Evolutionary conservation across 53 echinoderm and acorn worm genomes (phyloP), one percentile per base, ranked within the genome.

Genomic region (Arbacia lixula): DNA sequence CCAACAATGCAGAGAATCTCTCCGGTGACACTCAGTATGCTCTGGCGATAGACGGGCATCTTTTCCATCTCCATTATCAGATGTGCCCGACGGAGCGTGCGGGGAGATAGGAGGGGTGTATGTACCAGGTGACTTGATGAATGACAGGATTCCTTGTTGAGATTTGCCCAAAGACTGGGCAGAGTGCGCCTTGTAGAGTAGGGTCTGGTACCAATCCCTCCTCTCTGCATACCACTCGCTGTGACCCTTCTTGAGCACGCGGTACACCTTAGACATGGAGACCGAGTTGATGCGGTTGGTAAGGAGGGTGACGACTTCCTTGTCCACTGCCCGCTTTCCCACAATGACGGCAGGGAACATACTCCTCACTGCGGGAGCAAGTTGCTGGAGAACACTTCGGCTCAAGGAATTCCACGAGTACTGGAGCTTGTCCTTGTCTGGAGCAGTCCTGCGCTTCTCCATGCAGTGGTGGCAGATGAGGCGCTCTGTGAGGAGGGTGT

Each of bases 171-270:
- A 19, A 3, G 71, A 53, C 21, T 37, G 21, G 34, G 88, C 84
- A 63, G 88, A 49, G 39, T 84, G 88, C 2, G 88, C 88, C 60
- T 88, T 33, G 30, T 12, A 24, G 20, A 88, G 84, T 0, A 88
- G 49, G 0, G 77, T 89, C 71, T 89, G 85, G 53, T 89, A 85
- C 71, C 76, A 32, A 40, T 89, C 89, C 40, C 85, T 55, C 33
- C 90, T 57, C 41, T 86, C 73, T n/a, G 90, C 72, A 60, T 86
- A 89, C 89, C 85, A 89, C 12, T 89, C 80, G 26, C 58, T 53
- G 22, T 89, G 85, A 4, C 80, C 69, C 29, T 78, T 49, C 69
- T 76, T 30, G 4, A 85, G 32, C 16, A 89, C 58, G 30, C 79
- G 61, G 57, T 85, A 38, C 1, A 85, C 89, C 26, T 89, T 89